phyloP scores from a whole-genome alignment of 1,140 invertebrate genomes.

The Amyelois transitella region DNA sequence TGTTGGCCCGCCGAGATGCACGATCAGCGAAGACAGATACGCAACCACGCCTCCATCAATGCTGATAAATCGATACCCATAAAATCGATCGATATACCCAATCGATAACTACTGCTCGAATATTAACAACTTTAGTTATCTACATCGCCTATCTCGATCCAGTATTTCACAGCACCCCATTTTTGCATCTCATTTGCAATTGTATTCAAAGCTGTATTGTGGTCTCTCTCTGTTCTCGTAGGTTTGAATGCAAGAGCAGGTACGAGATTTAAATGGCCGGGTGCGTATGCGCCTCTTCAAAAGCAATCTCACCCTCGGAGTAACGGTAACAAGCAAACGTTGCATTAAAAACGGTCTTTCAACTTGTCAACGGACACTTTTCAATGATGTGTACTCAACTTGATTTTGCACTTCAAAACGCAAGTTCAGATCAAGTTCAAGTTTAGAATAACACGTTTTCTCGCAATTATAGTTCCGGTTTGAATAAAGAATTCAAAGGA shows the following conservation, averaged over 20 bases:
- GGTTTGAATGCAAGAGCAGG: conserved; percentile 8
- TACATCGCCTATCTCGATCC: background rate
- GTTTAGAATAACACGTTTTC: background rate
- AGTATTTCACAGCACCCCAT: conserved; percentile 5
- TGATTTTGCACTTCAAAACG: conserved; percentile 2
- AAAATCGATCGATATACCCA: conserved; percentile 20
- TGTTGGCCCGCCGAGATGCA: conserved; percentile 57
- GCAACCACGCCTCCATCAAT: conserved; percentile 46
- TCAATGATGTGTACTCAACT: background rate
- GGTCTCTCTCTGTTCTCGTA: background rate
- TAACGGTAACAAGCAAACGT: conserved; percentile 25
- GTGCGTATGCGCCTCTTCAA: conserved; percentile 20
- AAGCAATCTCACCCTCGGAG: conserved; percentile 21
- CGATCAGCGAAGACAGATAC: conserved; percentile 52
- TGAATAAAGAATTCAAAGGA: background rate
- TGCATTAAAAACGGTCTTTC: conserved; percentile 20
- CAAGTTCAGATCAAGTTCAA: background rate
- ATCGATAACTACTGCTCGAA: background rate
- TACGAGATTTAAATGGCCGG: conserved; percentile 15
- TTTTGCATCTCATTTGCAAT: conserved; percentile 19
- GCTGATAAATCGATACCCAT: conserved; percentile 34
- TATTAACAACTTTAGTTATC: background rate
- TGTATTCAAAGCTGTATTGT: conserved; percentile 10
- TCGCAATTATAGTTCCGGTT: background rate
- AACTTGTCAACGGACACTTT: conserved; percentile 28